These are phyloP conservation scores for Blennius ocellaris DNA, from an alignment of 2,113 vertebrate species.

Conservation along the genomic window DNA sequence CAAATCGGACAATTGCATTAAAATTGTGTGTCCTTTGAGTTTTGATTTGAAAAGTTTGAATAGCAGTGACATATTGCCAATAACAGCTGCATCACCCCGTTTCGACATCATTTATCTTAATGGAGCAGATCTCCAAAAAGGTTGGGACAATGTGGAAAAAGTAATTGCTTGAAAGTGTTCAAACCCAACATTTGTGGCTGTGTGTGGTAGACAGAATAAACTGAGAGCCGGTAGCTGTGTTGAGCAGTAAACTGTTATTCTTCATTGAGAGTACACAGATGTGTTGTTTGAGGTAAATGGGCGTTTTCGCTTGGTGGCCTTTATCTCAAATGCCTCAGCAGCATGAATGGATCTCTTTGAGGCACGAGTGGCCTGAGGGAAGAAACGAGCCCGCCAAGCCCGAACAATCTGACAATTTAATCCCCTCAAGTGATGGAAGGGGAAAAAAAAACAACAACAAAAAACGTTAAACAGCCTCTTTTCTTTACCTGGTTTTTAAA, in stretches of 20 bases:
- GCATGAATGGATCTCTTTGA: slow-evolving; percentile 18
- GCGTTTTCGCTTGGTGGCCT: slow-evolving; percentile 33
- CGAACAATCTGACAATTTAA: background rate
- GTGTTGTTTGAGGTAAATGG: slow-evolving; percentile 26
- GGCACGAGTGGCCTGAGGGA: slow-evolving; percentile 14
- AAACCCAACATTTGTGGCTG: background rate
- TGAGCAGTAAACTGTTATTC: slow-evolving; percentile 36
- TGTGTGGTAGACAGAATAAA: background rate
- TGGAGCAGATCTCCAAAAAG: too few relatives aligned
- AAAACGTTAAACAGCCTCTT: background rate
- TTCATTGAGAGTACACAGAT: slow-evolving; percentile 38
- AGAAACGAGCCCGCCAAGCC: background rate
- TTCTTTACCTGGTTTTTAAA: background rate
- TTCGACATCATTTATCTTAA: too few relatives aligned
- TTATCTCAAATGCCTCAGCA: slow-evolving; percentile 32
- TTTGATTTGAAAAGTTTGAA: too few relatives aligned
- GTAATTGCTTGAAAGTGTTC: slow-evolving; percentile 12
- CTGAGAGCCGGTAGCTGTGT: slow-evolving; percentile 14
- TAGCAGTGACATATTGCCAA: too few relatives aligned
- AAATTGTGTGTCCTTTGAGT: too few relatives aligned
- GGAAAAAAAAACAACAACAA: too few relatives aligned
- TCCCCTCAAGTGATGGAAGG: too few relatives aligned
- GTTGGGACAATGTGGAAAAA: too few relatives aligned
- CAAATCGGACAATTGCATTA: too few relatives aligned
- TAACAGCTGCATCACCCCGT: too few relatives aligned